Percentiles rank a stretch among this genome's conserved stretches.
phyloP scores from a whole-genome alignment of 1,140 invertebrate species.

The Antheraea pernyi region DNA sequence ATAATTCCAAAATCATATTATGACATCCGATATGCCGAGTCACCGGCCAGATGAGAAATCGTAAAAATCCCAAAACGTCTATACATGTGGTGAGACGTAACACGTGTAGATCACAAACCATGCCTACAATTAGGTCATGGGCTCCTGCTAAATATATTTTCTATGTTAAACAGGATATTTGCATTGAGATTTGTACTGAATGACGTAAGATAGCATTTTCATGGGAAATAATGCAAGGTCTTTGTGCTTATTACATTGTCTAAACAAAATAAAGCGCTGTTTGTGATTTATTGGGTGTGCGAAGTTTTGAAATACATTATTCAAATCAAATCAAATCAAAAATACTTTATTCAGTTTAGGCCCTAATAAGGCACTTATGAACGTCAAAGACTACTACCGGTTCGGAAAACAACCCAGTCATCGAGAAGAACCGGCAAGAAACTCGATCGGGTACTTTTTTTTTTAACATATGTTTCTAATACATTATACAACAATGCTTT shows the following conservation, averaged over 20 bases:
- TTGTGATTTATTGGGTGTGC: too few relatives aligned
- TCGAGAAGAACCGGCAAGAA: too few relatives aligned
- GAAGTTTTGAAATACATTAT: too few relatives aligned
- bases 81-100: neutral
- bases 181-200: neutral
- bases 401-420: too few relatives aligned
- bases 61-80: neutral
- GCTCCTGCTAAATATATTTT: neutral
- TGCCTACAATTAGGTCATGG: conserved; percentile 2
- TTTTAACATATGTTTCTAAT: too few relatives aligned
- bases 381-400: too few relatives aligned
- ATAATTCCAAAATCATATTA: neutral
- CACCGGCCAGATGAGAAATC: neutral
- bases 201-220: neutral
- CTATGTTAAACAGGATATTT: conserved; percentile 3
- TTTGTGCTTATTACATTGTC: neutral
- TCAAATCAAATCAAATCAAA: too few relatives aligned
- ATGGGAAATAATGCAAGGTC: neutral
- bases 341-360: too few relatives aligned
- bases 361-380: too few relatives aligned
- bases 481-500: too few relatives aligned
- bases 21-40: neutral
- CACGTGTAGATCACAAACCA: neutral
- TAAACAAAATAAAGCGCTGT: neutral
- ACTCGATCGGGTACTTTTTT: too few relatives aligned